Percentiles rank a stretch among this genome's conserved stretches.
These are phyloP conservation scores for Corythaeola cristata DNA, from an alignment of 2,113 vertebrate genomes.

Conservation along the genomic window DNA sequence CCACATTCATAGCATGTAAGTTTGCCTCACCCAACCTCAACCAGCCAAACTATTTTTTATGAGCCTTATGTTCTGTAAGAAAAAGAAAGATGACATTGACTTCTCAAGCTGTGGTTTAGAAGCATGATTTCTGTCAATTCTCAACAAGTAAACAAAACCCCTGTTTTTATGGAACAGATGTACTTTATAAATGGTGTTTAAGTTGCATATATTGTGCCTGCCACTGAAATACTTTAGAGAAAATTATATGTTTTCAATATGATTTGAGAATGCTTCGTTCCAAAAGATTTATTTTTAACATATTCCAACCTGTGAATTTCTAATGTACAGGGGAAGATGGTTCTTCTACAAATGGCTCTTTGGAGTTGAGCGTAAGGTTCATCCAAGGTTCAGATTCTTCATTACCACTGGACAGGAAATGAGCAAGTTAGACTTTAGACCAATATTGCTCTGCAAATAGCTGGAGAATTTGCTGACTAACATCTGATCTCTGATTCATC, in stretches of 20 bases:
- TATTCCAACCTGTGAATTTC: not conserved
- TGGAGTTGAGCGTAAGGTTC: slow-evolving; percentile 12
- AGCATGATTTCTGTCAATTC: not conserved
- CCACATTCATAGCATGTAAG: not conserved
- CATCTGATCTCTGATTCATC: slow-evolving; percentile 27
- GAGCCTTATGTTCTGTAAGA: not conserved
- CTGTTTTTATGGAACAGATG: not conserved
- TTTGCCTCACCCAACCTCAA: not conserved
- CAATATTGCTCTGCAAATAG: slow-evolving; percentile 1
- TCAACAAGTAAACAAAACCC: not conserved
- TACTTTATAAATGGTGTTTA: not conserved
- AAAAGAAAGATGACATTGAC: not conserved
- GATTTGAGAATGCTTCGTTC: not conserved
- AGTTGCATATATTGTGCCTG: not conserved
- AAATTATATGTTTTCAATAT: not conserved
- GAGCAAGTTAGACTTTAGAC: slow-evolving; percentile 34
- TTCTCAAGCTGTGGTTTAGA: not conserved
- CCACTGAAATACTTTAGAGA: not conserved
- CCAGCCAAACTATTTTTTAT: rapidly evolving
- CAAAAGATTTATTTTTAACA: not conserved
- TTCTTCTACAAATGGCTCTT: not conserved
- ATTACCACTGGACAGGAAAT: slow-evolving; percentile 54
- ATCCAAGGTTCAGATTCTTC: slow-evolving; percentile 41
- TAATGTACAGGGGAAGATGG: not conserved
- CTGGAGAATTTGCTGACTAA: slow-evolving; percentile 54